Evolutionary conservation across 2,797 vertebrate species (phyloP).

Genomic region (Avahi laniger): DNA sequence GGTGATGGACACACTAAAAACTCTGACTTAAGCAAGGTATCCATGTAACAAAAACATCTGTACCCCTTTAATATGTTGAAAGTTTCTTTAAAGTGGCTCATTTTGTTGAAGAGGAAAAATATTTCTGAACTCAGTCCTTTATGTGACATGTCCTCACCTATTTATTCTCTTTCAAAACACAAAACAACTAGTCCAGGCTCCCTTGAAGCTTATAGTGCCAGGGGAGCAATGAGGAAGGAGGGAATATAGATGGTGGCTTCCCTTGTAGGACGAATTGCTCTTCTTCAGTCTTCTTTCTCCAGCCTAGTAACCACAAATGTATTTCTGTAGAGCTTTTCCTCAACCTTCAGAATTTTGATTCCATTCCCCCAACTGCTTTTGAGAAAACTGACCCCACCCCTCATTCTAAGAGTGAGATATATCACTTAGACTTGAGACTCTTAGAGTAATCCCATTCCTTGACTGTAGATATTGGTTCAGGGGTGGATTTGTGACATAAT

Average conservation of each 20-base stretch:
- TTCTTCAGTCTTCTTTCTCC: not conserved
- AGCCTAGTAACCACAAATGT: not conserved
- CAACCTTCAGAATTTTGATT: not conserved
- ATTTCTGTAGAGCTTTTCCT: not conserved
- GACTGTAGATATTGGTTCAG: not conserved
- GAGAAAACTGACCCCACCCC: not conserved
- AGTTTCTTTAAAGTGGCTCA: not conserved
- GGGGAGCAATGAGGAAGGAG: not conserved
- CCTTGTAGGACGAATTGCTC: not conserved
- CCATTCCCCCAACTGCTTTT: not conserved
- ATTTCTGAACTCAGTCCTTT: conserved; percentile 13
- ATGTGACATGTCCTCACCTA: not conserved
- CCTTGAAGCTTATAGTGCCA: not conserved
- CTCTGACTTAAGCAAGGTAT: not conserved
- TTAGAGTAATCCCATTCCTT: not conserved
- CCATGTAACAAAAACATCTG: not conserved
- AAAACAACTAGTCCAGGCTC: not conserved
- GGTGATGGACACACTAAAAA: not conserved
- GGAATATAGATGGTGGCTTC: not conserved
- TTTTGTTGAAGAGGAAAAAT: conserved; percentile 44
- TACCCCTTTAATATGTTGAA: not conserved
- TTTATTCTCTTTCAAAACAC: conserved; percentile 29
- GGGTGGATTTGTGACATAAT: not conserved
- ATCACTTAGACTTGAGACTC: not conserved
- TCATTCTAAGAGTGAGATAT: not conserved